Conservation (phyloP, 1,140 invertebrate species). For the Drosophila pallidifrons region DNA sequence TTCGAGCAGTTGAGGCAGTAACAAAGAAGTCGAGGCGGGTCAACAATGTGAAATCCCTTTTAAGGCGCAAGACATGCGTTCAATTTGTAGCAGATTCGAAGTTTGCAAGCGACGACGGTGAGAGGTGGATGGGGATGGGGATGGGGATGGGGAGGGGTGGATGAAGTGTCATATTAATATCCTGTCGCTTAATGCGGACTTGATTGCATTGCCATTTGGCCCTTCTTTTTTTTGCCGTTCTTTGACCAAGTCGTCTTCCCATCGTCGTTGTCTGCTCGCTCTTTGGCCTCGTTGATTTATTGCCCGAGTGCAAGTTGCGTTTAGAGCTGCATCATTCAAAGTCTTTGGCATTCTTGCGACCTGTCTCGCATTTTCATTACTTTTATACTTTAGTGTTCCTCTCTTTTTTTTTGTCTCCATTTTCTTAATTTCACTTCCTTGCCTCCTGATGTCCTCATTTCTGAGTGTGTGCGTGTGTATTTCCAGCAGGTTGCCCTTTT, state of each 20-base stretch:
- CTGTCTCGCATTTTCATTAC: slow-evolving; percentile 40
- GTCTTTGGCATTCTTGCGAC: slow-evolving; percentile 12
- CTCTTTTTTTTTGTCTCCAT: slow-evolving; percentile 46
- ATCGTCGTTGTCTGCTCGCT: neutral
- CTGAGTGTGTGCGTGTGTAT: slow-evolving; percentile 21
- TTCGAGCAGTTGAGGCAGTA: neutral
- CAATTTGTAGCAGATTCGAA: slow-evolving; percentile 5
- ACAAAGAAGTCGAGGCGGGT: neutral
- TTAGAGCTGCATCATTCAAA: slow-evolving; percentile 29
- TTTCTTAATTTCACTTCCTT: slow-evolving; percentile 65
- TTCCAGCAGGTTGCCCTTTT: slow-evolving; percentile 53
- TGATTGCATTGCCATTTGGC: slow-evolving; percentile 42
- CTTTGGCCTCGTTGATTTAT: slow-evolving; percentile 39
- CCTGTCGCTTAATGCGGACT: slow-evolving; percentile 64
- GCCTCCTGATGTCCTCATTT: neutral
- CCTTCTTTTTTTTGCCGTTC: neutral
- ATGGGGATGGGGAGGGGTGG: too few relatives aligned
- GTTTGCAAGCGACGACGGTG: too few relatives aligned
- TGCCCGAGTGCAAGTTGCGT: slow-evolving; percentile 33
- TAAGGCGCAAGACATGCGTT: slow-evolving; percentile 9
- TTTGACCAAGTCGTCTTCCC: too few relatives aligned
- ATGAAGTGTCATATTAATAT: slow-evolving; percentile 59
- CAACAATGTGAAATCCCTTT: slow-evolving; percentile 1
- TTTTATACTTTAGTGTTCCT: slow-evolving; percentile 42
- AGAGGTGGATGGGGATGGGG: neutral